These are phyloP conservation scores for Corythoichthys intestinalis DNA, from an alignment of 2,113 vertebrate genomes.

Conservation along the genomic window DNA sequence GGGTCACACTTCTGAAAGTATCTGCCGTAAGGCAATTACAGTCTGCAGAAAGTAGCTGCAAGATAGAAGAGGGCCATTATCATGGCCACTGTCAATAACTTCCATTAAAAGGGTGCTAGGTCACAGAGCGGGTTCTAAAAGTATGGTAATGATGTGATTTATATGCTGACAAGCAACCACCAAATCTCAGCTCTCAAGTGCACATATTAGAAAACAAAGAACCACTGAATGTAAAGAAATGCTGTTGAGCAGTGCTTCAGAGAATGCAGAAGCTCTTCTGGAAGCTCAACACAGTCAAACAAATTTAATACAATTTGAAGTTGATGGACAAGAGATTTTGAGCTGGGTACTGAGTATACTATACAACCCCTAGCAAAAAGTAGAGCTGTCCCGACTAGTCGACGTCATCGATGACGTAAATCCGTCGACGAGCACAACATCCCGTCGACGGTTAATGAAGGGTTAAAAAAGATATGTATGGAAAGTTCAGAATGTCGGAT, in stretches of 20 bases:
- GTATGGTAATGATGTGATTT: conserved; percentile 3
- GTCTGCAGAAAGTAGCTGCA: conserved; percentile 2
- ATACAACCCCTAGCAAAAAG: too few relatives aligned
- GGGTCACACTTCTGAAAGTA: conserved; percentile 6
- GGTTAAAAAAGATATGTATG: too few relatives aligned
- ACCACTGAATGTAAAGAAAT: neutral
- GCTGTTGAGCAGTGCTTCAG: neutral
- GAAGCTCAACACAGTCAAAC: too few relatives aligned
- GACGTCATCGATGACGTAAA: too few relatives aligned
- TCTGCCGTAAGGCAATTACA: conserved; percentile 18
- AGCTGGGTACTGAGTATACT: too few relatives aligned
- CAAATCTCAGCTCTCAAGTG: neutral
- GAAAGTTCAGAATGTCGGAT: too few relatives aligned
- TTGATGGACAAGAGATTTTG: too few relatives aligned
- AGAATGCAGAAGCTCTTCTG: neutral
- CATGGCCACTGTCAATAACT: neutral
- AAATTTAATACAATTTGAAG: too few relatives aligned
- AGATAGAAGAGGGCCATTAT: neutral
- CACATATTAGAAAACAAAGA: neutral
- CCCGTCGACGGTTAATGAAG: too few relatives aligned
- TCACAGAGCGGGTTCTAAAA: neutral
- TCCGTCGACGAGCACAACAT: too few relatives aligned
- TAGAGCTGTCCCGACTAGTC: too few relatives aligned
- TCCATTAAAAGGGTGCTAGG: neutral
- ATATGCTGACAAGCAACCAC: neutral